These are phyloP conservation scores for Chloroceryle amazona DNA, from an alignment of 2,797 vertebrate genomes.

Conservation along the genomic window DNA sequence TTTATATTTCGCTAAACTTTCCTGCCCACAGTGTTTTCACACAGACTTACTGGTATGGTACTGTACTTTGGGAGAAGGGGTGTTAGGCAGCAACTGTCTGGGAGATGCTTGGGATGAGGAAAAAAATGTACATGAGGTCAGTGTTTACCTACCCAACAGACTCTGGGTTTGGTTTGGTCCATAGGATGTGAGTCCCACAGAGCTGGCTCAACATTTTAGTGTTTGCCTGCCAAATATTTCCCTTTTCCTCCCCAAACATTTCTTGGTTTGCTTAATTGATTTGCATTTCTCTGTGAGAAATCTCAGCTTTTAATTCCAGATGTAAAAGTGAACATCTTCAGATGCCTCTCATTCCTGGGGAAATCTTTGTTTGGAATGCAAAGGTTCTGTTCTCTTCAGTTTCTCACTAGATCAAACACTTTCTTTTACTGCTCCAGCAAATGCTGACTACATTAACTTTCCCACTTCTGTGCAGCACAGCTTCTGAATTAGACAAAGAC, in stretches of 20 bases:
- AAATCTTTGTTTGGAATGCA: constrained; percentile 48
- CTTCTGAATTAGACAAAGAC: constrained; percentile 37
- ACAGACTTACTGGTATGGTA: background rate
- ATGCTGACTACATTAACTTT: constrained; percentile 31
- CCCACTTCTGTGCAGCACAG: background rate
- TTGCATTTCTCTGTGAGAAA: constrained; percentile 65
- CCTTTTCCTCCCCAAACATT: constrained; percentile 17
- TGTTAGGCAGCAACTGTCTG: background rate
- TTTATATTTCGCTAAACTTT: background rate
- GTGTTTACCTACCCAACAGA: background rate
- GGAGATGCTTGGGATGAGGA: constrained; percentile 23
- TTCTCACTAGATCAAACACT: background rate
- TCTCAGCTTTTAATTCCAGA: constrained; percentile 33
- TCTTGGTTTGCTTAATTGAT: constrained; percentile 21
- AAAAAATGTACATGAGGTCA: background rate
- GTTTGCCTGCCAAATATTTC: constrained; percentile 42
- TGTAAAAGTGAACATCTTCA: constrained; percentile 30
- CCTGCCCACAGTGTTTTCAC: background rate
- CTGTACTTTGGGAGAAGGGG: background rate
- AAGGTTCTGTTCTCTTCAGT: constrained; percentile 1
- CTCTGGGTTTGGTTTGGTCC: background rate
- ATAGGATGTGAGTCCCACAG: background rate
- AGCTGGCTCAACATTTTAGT: background rate
- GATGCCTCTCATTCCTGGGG: constrained; percentile 10
- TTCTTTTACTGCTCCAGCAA: background rate